Evolutionary conservation across 2,113 vertebrate species (phyloP).

Genomic region (Bubo scandiacus): DNA sequence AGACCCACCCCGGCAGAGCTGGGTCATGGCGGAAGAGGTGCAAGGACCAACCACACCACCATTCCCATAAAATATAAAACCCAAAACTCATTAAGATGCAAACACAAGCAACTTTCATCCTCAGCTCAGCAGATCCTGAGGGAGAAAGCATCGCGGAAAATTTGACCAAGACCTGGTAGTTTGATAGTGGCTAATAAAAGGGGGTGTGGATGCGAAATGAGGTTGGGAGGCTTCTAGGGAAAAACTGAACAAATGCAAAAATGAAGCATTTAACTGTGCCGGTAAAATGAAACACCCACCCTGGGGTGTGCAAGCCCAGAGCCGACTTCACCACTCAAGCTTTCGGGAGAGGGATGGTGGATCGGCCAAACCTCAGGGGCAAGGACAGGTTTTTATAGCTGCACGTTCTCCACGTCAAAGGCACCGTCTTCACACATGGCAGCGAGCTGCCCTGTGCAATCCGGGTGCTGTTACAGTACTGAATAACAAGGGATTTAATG

Average conservation of each 20-base stretch:
- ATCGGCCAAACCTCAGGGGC: background rate
- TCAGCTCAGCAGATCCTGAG: background rate
- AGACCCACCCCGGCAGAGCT: background rate
- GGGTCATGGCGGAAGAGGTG: background rate
- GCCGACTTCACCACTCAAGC: fast-evolving
- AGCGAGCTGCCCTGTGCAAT: background rate
- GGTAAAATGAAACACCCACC: background rate
- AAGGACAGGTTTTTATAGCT: background rate
- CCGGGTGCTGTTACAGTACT: background rate
- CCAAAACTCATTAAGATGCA: background rate
- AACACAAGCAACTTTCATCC: background rate
- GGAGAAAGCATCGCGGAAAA: background rate
- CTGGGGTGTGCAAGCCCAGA: background rate
- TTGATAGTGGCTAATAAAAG: background rate
- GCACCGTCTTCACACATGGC: fast-evolving
- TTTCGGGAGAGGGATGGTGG: background rate
- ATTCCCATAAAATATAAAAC: background rate
- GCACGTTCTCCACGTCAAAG: background rate
- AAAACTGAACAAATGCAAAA: background rate
- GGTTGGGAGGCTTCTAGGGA: background rate
- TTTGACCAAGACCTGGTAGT: background rate
- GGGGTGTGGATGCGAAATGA: background rate
- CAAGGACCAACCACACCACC: background rate
- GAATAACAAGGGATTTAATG: background rate
- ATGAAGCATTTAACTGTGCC: background rate